phyloP scores from a whole-genome alignment of 2,888 invertebrate species.

The Chalcis sispes region DNA sequence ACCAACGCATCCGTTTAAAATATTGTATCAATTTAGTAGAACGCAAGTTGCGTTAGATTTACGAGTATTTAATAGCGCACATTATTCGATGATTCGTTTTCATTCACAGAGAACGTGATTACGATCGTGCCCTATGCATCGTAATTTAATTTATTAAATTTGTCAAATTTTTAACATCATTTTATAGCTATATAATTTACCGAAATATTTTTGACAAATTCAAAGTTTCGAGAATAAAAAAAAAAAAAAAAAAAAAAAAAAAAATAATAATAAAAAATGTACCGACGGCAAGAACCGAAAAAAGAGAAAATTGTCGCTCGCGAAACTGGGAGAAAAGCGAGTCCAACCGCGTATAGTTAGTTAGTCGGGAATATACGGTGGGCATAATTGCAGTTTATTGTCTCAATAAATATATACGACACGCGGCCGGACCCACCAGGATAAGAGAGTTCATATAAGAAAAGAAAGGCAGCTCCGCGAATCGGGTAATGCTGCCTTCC shows the following conservation, averaged over 20 bases:
- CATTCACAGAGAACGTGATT: too few species aligned
- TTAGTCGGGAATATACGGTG: slow-evolving; percentile 65
- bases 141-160: too few species aligned
- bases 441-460: background rate
- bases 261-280: background rate
- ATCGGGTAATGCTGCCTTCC: slow-evolving; percentile 62
- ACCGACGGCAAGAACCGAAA: background rate
- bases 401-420: slow-evolving; percentile 73
- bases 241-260: background rate
- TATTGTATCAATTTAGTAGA: too few species aligned
- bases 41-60: too few species aligned
- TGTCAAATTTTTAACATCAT: too few species aligned
- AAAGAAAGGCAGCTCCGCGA: background rate
- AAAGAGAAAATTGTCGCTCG: background rate
- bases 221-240: background rate
- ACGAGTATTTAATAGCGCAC: too few species aligned
- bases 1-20: too few species aligned
- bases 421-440: slow-evolving; percentile 51
- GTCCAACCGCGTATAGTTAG: slow-evolving; percentile 63
- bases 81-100: too few species aligned
- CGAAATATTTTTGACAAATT: too few species aligned
- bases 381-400: slow-evolving; percentile 74
- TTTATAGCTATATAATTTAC: too few species aligned
- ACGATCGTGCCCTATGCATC: too few species aligned
- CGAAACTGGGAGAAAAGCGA: background rate